phyloP scores from a whole-genome alignment of 2,113 vertebrate species.

The Vulpes ferrilata region DNA sequence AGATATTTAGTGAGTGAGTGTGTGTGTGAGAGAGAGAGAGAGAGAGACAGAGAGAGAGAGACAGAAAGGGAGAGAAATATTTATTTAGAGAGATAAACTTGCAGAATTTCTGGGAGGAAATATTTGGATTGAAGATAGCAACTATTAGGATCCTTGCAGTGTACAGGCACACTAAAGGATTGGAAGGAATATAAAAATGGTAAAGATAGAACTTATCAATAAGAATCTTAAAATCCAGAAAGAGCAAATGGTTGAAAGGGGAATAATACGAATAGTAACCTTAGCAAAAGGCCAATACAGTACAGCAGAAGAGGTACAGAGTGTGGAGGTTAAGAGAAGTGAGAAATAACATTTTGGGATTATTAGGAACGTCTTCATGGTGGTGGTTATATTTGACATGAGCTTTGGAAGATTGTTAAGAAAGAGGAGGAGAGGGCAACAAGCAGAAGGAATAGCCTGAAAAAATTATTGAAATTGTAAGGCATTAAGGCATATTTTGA shows the following conservation, averaged over 20 bases:
- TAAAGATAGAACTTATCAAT: background rate
- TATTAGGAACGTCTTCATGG: background rate
- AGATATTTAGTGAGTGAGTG: background rate
- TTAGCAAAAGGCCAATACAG: background rate
- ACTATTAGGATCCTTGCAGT: background rate
- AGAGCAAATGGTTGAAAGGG: background rate
- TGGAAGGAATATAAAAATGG: slow-evolving; percentile 21
- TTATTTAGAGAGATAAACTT: background rate
- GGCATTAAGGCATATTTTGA: background rate
- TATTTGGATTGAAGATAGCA: background rate
- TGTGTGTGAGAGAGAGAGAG: background rate
- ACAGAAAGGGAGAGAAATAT: no score
- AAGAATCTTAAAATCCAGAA: background rate
- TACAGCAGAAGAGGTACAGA: background rate
- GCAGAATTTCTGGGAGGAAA: background rate
- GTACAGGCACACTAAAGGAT: background rate
- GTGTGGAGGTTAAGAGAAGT: background rate
- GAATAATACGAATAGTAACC: background rate
- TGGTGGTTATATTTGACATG: background rate
- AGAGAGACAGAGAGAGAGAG: background rate
- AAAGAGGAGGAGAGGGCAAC: background rate
- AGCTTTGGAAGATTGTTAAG: background rate
- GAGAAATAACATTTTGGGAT: background rate
- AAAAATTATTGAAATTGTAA: background rate
- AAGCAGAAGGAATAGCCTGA: background rate